Percentiles rank a stretch among this genome's conserved stretches.
Conservation (phyloP, 2,888 invertebrate species). For the Taphrorychus bicolor region DNA sequence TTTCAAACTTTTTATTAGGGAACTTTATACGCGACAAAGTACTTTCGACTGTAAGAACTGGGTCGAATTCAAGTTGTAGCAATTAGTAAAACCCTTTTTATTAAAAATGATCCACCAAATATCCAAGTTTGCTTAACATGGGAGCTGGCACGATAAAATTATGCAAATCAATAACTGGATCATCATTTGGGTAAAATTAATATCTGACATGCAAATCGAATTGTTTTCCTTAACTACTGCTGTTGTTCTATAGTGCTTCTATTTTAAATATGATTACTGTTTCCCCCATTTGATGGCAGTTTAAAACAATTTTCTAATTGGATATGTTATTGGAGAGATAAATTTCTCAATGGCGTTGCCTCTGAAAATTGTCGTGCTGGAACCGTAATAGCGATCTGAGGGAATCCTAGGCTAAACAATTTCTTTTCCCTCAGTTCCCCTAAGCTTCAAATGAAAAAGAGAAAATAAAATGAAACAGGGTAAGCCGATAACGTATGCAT, state of each 20-base stretch:
- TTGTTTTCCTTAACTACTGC: slow-evolving; percentile 36
- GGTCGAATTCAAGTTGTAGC: no score
- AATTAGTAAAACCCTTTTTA: no score
- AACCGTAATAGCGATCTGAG: background rate
- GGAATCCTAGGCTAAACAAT: slow-evolving; percentile 28
- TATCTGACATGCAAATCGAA: slow-evolving; percentile 37
- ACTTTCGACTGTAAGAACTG: no score
- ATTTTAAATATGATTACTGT: slow-evolving; percentile 29
- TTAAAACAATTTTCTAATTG: no score
- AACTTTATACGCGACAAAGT: no score
- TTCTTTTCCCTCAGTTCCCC: slow-evolving; percentile 27
- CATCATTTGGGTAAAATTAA: slow-evolving; percentile 36
- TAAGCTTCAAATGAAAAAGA: slow-evolving; percentile 32
- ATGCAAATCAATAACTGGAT: slow-evolving; percentile 37
- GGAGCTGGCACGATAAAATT: slow-evolving; percentile 29
- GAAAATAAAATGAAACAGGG: slow-evolving; percentile 34
- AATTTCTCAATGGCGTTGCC: background rate
- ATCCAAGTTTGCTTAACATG: slow-evolving; percentile 26
- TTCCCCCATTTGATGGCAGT: no score
- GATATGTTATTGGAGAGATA: no score
- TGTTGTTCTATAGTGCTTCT: slow-evolving; percentile 26
- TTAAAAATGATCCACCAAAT: slow-evolving; percentile 14
- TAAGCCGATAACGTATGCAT: slow-evolving; percentile 40
- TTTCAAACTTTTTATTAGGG: no score
- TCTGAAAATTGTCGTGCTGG: background rate